Evolutionary conservation across 2,888 invertebrate genomes (phyloP), one percentile per base, ranked within the genome.

Genomic region (Cenopis cana): DNA sequence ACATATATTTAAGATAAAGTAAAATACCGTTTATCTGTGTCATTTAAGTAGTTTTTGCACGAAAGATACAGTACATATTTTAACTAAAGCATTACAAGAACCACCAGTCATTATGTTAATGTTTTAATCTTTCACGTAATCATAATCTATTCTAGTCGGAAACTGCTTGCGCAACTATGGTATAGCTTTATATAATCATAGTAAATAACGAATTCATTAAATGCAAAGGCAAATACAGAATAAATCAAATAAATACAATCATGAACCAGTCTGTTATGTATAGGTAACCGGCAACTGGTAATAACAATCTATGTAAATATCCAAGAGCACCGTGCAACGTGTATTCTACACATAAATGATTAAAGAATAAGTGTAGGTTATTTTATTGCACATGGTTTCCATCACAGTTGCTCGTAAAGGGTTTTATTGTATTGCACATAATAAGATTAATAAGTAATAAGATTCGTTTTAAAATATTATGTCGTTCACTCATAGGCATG

Each of bases 221-320:
- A 54, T 54, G 54, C 64, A 54, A 54, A 52, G 17, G 2, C 50
- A 62, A 62, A 49, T n/a, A 29, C 14, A 18, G 52, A 18, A 20
- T 0, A n/a, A 52, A 54, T 61, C 11, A 60, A 60, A 60, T n/a
- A 61, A 50, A 62, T 18, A 62, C 9, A 20, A 52, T 62, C n/a
- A 36, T 50, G 17, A 52, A 33, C 36, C 52, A 52, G 62, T 38
- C n/a, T 10, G 17, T 54, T 62, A 50, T 11, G 12, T 18, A 38
- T 24, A 54, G n/a, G n/a, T 64, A 52, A 64, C 20, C 20, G 41
- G 49, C 46, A 20, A 64, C 62, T 36, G 20, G 29, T 14, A 14
- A 14, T n/a, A 55, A 29, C 29, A 55, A 29, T 29, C 29, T n/a
- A 20, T n/a, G n/a, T 55, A 55, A 24, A 55, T 55, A 12, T n/a